Evolutionary conservation across 1,140 invertebrate species (phyloP), one percentile per base, ranked within the genome.

Genomic region (Metaphire vulgaris): DNA sequence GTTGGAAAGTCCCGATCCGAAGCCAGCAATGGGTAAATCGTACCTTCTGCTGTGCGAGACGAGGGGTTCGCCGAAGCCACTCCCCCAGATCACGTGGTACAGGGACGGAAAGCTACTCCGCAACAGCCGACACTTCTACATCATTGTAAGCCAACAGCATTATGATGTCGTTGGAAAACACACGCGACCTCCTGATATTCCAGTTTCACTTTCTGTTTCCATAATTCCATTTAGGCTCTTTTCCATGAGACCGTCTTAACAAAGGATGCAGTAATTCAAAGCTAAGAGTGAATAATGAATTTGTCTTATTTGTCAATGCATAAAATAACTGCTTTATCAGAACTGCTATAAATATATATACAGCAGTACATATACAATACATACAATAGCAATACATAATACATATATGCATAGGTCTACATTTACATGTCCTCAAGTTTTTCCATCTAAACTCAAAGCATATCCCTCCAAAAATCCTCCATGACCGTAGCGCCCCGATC

Each of bases 31-130:
- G 26, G 77, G 77, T 26, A 78, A 70, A 69, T 78, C 77, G 33
- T 78, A 75, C 31, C 74, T 78, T 26, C 74, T 78, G 68, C 76
- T 78, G 77, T 78, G 77, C 56, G 77, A 78, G 77, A 78, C 77
- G n/a, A 68, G 74, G 16, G 77, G 77, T 28, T 30, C 68, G 29
- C 77, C 77, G 21, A 78, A 71, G 32, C 77, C 77, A 2, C 73
- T 74, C 66, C 77, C 77, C 2, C 6, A 28, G 16, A 75, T 78
- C 32, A 32, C 65, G 6, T 78, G 77, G 77, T 75, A 70, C 69
- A 41, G 68, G 29, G 73, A 66, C 56, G 72, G 77, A 28, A 33
- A 69, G 12, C 64, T 33, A 64, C 34, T 78, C 14, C 56, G 31
- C 73, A 78, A 75, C 68, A 34, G 30, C 6, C 69, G 67, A n/a